Evolutionary conservation across 2,888 invertebrate genomes (phyloP).

Genomic region (Petrolisthes manimaculis): DNA sequence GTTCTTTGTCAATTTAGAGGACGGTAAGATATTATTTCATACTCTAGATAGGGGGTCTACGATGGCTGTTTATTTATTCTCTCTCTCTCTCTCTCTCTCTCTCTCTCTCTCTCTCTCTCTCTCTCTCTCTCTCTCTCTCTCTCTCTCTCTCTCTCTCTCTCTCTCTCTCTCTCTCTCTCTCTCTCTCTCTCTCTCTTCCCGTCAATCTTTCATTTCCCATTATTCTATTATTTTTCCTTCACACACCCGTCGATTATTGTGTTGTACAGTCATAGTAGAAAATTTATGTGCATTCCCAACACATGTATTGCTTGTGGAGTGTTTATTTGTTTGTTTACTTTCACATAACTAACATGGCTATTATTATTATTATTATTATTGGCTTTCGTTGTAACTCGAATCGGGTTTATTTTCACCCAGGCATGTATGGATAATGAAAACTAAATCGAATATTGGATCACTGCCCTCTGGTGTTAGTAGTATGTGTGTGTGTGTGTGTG

Average conservation of each 20-base stretch:
- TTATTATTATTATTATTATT: too few relatives aligned
- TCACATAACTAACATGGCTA: too few relatives aligned
- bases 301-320: too few relatives aligned
- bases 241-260: neutral
- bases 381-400: too few relatives aligned
- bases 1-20: neutral
- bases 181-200: neutral
- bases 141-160: slow-evolving; percentile 12
- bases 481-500: too few relatives aligned
- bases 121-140: neutral
- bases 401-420: too few relatives aligned
- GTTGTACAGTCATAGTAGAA: neutral
- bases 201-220: neutral
- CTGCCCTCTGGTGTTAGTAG: too few relatives aligned
- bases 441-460: too few relatives aligned
- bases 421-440: too few relatives aligned
- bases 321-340: too few relatives aligned
- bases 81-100: neutral
- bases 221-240: neutral
- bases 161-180: slow-evolving; percentile 17
- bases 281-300: too few relatives aligned
- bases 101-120: neutral
- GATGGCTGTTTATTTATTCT: neutral
- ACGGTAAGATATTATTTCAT: neutral
- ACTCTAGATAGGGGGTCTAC: neutral